Evolutionary conservation across 1,140 invertebrate species (phyloP).

Genomic region (Pseudobourletiella spinata): DNA sequence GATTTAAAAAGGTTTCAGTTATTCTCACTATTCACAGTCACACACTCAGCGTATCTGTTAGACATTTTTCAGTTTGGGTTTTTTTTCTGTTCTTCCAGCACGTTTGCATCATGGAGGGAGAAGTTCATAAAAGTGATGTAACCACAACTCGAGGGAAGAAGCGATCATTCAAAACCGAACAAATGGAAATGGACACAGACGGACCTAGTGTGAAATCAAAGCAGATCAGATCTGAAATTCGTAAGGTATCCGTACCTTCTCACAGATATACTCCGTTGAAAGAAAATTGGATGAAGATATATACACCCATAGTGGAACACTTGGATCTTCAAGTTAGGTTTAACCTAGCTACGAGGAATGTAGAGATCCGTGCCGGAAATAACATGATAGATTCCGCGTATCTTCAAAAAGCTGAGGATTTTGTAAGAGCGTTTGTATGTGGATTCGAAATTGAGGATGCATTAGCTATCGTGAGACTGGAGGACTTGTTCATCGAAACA

Average conservation of each 20-base stretch:
- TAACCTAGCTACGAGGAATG: conserved; percentile 82
- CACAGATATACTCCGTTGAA: conserved; percentile 86
- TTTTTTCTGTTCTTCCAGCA: too few species aligned
- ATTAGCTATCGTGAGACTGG: conserved; percentile 82
- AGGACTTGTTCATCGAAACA: conserved; percentile 94
- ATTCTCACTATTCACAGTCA: too few species aligned
- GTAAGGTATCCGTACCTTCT: conserved; percentile 56
- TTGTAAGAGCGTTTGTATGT: conserved; percentile 90
- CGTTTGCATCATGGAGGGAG: too few species aligned
- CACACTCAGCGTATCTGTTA: too few species aligned
- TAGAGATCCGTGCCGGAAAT: conserved; percentile 68
- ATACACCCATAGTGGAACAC: conserved; percentile 91
- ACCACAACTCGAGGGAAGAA: conserved; percentile 13
- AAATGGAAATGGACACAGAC: conserved; percentile 18
- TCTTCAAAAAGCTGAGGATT: conserved; percentile 95
- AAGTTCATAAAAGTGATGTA: too few species aligned
- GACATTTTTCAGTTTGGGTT: too few species aligned
- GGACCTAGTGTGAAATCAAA: conserved; percentile 9
- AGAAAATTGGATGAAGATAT: conserved; percentile 96
- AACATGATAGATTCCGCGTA: conserved; percentile 80
- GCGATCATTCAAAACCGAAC: not conserved
- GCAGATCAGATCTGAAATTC: conserved; percentile 39
- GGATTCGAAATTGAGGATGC: conserved; percentile 98
- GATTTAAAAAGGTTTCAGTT: too few species aligned
- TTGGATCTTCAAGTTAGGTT: conserved; percentile 89